A percentile compares a stretch with the other conserved stretches of the same genome.
These are phyloP conservation scores for Nesospiza acunhae DNA, from an alignment of 2,113 vertebrate species.

Conservation along the genomic window DNA sequence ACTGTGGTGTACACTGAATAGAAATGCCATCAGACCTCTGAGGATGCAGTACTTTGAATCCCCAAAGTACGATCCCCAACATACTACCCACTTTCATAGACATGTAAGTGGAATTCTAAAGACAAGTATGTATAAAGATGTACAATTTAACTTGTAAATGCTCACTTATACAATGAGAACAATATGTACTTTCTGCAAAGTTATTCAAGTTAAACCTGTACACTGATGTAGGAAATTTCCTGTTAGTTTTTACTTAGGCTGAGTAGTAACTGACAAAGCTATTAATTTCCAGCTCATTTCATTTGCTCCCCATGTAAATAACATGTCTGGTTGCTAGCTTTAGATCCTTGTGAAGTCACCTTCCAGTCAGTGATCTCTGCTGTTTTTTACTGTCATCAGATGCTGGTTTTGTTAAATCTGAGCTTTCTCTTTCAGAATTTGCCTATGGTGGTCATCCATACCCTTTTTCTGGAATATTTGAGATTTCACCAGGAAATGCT, in stretches of 20 bases:
- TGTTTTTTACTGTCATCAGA: background rate
- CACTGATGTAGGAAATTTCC: background rate
- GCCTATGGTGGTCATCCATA: slow-evolving; percentile 98
- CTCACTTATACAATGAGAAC: background rate
- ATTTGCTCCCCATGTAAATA: background rate
- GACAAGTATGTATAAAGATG: background rate
- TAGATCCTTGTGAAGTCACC: background rate
- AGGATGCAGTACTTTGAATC: background rate
- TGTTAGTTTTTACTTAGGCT: background rate
- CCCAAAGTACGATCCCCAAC: background rate
- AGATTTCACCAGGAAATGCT: slow-evolving; percentile 95
- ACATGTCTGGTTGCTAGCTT: background rate
- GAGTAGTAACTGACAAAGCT: background rate
- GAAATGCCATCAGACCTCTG: background rate
- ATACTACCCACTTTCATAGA: background rate
- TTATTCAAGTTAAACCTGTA: background rate
- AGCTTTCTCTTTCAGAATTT: slow-evolving; percentile 88
- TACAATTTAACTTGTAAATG: background rate
- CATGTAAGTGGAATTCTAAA: background rate
- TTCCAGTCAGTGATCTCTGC: background rate
- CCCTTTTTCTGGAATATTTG: slow-evolving; percentile 98
- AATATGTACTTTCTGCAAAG: background rate
- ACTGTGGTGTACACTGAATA: background rate
- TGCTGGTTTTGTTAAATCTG: slow-evolving; percentile 50
- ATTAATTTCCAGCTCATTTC: background rate